Base-by-base conservation (phyloP, 2,113 vertebrate species). In the Climacteris rufus region DNA sequence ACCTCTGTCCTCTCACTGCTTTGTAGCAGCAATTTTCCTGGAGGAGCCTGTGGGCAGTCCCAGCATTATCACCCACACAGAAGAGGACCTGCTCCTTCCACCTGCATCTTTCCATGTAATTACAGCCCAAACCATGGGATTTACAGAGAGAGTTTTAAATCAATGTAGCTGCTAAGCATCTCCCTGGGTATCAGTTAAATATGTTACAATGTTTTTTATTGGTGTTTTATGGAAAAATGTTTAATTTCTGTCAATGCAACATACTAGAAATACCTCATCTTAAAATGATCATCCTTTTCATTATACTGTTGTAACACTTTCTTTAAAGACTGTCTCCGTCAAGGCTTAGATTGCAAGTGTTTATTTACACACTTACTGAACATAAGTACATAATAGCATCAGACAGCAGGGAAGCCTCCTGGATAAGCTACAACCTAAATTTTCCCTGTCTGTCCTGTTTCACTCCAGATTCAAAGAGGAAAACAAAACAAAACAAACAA, bases 321-420 rank as follows among this genome's bases (percentile, higher is more conserved):
- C 20, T 52, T 85, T 72, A 83, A 90, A 76, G 75, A 53, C 21
- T 76, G 23, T 27, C 25, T 83, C 39, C 52, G 92, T 93, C 66
- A 86, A 74, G 42, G 39, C 83, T 91, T n/a, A 60, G 52, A 42
- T 11, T 83, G 50, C 42, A 95, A 64, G 49, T 50, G 52, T 88
- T 92, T 91, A 76, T 92, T 95, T 94, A 81, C 52, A 92, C 83
- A 79, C 70, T 93, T 85, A 25, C 60, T 87, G 70, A 91, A 77
- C 50, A 13, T 44, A 92, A 93, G 86, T 33, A 87, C 60, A 25
- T 71, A 75, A 94, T 14, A 88, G 60, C 80, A 79, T 25, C 53
- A 94, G 83, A 87, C 37, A 95, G 80, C 83, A 82, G 44, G 20
- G 24, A 96, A 92, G 59, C 64, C 31, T 69, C 65, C 85, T 49